Base-by-base conservation (phyloP, 2,888 invertebrate species). In the Yponomeuta sedellus region DNA sequence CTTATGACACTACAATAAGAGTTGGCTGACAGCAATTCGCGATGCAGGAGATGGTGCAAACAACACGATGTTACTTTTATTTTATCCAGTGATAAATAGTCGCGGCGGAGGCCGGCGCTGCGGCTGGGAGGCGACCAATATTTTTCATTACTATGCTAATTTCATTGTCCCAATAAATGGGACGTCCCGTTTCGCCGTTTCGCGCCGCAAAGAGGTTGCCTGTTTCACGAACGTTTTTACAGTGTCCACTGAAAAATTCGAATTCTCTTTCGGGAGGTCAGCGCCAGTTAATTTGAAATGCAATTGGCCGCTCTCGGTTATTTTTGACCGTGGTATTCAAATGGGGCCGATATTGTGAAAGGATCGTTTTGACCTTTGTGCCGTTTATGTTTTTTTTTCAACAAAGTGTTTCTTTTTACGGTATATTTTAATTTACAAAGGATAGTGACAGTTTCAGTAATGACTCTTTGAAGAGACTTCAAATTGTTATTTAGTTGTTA, bases 111-210 rank as follows among this genome's bases (percentile, higher is more conserved):
- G 76, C 70, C 71, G 72, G 72, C 56, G 74, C 75, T 75, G 74
- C 74, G 74, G 74, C 71, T 71, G 71, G 74, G 75, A 70, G 77
- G 72, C 80, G 82, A 80, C 86, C 88, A 88, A 89, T 88, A 88
- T 89, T 88, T 89, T 89, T 89, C 88, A 90, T 90, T 88, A 88
- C 86, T 88, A 90, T 90, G 88, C 87, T 90, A 90, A 90, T 90
- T 88, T 84, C 85, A 87, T 89, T 89, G 84, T 84, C 73, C 85
- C 85, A 87, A 89, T 88, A 85, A 88, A 88, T 82, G 86, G 76
- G 79, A 80, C 75, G 80, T 75, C 78, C 82, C 72, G 72, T 71
- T 71, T 69, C 77, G 73, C 82, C 72, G 72, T 71, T 71, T 69
- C 77, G 73, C 73, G 77, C 83, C 85, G 81, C 86, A 88, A 86